phyloP scores from a whole-genome alignment of 2,888 invertebrate species.

The Quadriops clusia region DNA sequence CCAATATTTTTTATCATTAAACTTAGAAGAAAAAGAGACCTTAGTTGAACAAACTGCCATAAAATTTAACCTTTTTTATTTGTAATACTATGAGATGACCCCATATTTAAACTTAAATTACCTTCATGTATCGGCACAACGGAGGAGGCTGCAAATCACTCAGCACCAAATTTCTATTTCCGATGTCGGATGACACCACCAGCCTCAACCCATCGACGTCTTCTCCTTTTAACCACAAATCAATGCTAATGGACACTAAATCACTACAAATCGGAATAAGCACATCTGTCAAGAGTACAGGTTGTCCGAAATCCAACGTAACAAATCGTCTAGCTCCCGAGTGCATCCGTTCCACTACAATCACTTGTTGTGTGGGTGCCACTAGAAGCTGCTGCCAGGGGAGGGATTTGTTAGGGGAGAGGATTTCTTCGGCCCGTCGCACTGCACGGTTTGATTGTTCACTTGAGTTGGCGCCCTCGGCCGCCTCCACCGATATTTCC shows the following conservation, averaged over 20 bases:
- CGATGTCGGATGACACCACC: conserved; percentile 77
- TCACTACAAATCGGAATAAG: conserved; percentile 71
- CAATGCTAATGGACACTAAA: conserved; percentile 74
- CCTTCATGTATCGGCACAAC: conserved; percentile 80
- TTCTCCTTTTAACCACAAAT: conserved; percentile 81
- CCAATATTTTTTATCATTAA: too few species aligned
- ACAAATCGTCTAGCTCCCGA: conserved; percentile 88
- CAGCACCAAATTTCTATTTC: conserved; percentile 71
- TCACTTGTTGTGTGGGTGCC: conserved; percentile 68
- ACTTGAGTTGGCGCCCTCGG: too few species aligned
- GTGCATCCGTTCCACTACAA: conserved; percentile 88
- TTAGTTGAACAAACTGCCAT: too few species aligned
- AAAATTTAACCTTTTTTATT: too few species aligned
- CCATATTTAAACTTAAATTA: conserved; percentile 28
- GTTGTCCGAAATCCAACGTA: conserved; percentile 81
- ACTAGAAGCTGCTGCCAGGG: conserved; percentile 70
- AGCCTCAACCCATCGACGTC: conserved; percentile 76
- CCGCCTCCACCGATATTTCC: not conserved
- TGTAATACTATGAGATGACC: not conserved
- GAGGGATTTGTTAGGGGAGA: conserved; percentile 31
- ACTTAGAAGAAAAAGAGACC: too few species aligned
- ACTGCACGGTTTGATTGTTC: too few species aligned
- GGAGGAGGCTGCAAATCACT: conserved; percentile 86
- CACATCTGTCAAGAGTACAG: conserved; percentile 75
- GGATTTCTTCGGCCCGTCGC: conserved; percentile 23